A percentile compares a stretch with the other conserved stretches of the same genome.
phyloP scores from a whole-genome alignment of 1,140 invertebrate genomes.

The Kradibia gibbosae region DNA sequence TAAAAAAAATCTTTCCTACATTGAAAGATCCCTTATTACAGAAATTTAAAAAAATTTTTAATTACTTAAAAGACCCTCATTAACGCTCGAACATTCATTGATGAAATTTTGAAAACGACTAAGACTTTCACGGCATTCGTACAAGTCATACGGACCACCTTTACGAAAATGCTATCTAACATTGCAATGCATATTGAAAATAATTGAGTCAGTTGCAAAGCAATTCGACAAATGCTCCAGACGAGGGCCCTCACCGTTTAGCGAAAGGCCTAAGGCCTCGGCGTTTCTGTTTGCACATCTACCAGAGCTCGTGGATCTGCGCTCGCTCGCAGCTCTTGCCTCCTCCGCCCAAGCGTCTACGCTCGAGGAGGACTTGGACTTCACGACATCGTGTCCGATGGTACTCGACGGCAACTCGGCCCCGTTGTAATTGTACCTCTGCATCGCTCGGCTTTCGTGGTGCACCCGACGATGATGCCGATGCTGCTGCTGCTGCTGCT shows the following conservation, averaged over 20 bases:
- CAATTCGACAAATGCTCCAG: not conserved
- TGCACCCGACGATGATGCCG: conserved; percentile 47
- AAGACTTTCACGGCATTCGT: no score
- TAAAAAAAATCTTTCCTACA: no score
- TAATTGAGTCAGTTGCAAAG: not conserved
- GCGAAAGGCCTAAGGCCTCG: conserved; percentile 1
- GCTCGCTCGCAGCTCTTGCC: conserved; percentile 54
- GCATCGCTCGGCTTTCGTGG: conserved; percentile 62
- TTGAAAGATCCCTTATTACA: no score
- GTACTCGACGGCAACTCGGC: not conserved
- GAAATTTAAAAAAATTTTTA: no score
- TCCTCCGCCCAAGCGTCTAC: conserved; percentile 63
- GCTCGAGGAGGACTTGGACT: conserved; percentile 64
- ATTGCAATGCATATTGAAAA: no score
- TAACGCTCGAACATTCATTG: no score
- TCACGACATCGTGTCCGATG: conserved; percentile 54
- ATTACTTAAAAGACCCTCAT: no score
- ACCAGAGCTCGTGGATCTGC: conserved; percentile 57
- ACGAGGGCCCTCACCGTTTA: conserved; percentile 1
- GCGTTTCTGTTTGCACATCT: conserved; percentile 52
- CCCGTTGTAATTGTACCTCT: conserved; percentile 48
- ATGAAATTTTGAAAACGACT: no score
- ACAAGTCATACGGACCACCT: no score
- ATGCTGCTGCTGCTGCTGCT: conserved; percentile 23
- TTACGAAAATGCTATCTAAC: no score